Base-by-base conservation (phyloP, 2,888 invertebrate species). In the Cetonia aurata region DNA sequence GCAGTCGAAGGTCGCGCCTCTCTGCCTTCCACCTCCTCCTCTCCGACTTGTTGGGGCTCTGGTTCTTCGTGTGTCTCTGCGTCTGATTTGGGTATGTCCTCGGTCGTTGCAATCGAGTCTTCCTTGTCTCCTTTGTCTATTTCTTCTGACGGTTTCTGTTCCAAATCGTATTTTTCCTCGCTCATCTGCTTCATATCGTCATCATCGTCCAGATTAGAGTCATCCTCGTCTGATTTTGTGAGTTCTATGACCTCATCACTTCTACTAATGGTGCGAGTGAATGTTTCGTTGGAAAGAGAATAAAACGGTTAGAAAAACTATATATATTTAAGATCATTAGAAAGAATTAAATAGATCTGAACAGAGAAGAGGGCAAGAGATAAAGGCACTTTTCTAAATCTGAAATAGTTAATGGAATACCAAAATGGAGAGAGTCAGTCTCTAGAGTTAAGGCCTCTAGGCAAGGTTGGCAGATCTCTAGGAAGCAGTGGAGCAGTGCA, bases 21-120 rank as follows among this genome's bases (percentile, higher is more conserved):
- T 68, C 71, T 69, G 62, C 70, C 53, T 44, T 59, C 59, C 6
- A 19, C 15, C 44, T 67, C 53, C 8, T 48, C 25, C n/a, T 55
- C 59, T 2, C 13, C 17, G 3, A 33, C 55, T 53, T 10, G 50
- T 25, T 74, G 55, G 50, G 52, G 69, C 50, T 75, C 62, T 31
- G 68, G 69, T 62, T 74, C 60, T 46, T 70, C 65, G 13, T 2
- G 17, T 31, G 19, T 59, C 46, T 42, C 37, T 15, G 69, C 60
- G 74, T 56, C 52, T 62, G 42, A 67, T 74, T 67, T 56, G 37
- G 31, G 12, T 3, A 8, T 6, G 10, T 44, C 55, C 8, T 48
- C 44, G 46, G 41, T 41, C 68, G 15, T 48, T 13, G n/a, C 57
- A 13, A 3, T 19, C 59, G 3, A 48, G 15, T 17, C 68, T 57